Percentiles rank a stretch among this genome's conserved stretches.
These are phyloP conservation scores for Pelagia noctiluca DNA, from an alignment of 30 jellyfish, hydroid and myxozoan genomes.

Conservation along the genomic window DNA sequence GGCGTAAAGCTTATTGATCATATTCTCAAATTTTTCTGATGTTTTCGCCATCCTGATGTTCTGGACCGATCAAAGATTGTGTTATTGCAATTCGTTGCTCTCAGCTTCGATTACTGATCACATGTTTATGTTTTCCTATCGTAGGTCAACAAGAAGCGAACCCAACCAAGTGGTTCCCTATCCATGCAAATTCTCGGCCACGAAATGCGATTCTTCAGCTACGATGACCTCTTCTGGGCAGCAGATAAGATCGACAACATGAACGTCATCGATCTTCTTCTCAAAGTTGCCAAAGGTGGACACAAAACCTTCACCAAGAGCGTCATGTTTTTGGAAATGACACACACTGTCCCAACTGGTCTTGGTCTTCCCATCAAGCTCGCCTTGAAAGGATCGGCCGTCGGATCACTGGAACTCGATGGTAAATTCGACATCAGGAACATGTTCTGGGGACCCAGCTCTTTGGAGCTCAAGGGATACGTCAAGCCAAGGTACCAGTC, in stretches of 20 bases:
- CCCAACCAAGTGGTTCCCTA: constrained; percentile 89
- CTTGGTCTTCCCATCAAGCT: constrained; percentile 98
- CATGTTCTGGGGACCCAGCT: constrained; percentile 99
- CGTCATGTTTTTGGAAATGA: constrained; percentile 96
- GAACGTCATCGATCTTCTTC: constrained; percentile 94
- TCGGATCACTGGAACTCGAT: constrained; percentile 84
- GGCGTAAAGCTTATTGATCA: too few relatives aligned
- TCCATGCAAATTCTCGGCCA: constrained; percentile 94
- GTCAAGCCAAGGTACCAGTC: constrained; percentile 84
- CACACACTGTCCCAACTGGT: constrained; percentile 98
- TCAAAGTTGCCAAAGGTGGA: constrained; percentile 96
- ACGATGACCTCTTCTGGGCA: constrained; percentile 96
- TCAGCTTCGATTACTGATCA: too few relatives aligned
- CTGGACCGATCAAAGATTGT: too few relatives aligned
- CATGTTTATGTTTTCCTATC: background rate
- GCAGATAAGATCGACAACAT: constrained; percentile 95
- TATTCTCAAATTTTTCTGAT: too few relatives aligned
- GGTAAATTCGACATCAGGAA: constrained; percentile 99
- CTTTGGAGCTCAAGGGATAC: constrained; percentile 82
- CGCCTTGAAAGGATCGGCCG: constrained; percentile 95
- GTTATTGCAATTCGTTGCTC: too few relatives aligned
- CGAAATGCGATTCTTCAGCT: constrained; percentile 89
- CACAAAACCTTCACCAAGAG: constrained; percentile 97
- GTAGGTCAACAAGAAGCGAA: constrained; percentile 86
- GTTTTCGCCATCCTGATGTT: too few relatives aligned